A percentile compares a stretch with the other conserved stretches of the same genome.
phyloP scores from a whole-genome alignment of 2,888 invertebrate species.

The Eugnorisma glareosa region DNA sequence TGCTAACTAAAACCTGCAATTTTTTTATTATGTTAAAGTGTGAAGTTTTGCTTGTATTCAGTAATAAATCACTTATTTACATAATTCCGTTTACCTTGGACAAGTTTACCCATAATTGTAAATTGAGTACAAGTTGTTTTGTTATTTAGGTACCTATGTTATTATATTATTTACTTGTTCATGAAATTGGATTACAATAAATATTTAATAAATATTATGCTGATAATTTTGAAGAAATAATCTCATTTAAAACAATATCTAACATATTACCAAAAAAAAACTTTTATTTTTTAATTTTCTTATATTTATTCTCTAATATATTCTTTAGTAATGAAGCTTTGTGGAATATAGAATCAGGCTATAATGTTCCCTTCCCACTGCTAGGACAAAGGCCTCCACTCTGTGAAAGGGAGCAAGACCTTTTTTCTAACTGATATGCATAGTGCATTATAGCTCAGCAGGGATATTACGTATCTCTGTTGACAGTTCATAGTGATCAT shows the following conservation, averaged over 20 bases:
- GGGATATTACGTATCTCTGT: no score
- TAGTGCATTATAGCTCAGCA: neutral
- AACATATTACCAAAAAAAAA: no score
- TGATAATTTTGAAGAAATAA: neutral
- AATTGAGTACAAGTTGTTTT: conserved; percentile 22
- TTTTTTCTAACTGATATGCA: neutral
- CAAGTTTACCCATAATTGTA: conserved; percentile 4
- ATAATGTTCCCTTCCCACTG: neutral
- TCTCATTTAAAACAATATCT: no score
- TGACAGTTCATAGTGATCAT: no score
- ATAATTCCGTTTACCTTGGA: conserved; percentile 17
- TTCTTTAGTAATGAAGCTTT: neutral
- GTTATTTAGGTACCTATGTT: neutral
- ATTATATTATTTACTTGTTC: conserved; percentile 6
- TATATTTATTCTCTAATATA: no score
- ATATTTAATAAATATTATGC: neutral
- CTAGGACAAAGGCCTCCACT: neutral
- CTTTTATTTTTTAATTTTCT: no score
- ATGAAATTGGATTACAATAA: neutral
- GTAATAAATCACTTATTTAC: conserved; percentile 3
- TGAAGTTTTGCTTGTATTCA: neutral
- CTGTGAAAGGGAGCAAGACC: neutral
- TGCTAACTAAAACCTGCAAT: neutral
- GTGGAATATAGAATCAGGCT: neutral
- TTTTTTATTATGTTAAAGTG: neutral